Percentiles rank a stretch among this genome's conserved stretches.
Evolutionary conservation across 2,888 invertebrate species (phyloP).

Genomic region (Drosophila engyochracea): DNA sequence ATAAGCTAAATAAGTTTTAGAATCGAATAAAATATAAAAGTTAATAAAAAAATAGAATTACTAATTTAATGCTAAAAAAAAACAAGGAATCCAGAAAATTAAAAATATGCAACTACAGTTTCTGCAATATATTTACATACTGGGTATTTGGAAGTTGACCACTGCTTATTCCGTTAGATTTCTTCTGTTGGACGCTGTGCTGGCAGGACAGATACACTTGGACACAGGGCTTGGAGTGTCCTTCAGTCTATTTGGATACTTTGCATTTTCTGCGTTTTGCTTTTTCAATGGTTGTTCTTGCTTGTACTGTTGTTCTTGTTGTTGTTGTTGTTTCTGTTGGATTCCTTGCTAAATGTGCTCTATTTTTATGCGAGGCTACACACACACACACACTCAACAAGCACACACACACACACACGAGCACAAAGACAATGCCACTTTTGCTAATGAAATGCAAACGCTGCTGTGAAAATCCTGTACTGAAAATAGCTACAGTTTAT

Average conservation of each 20-base stretch:
- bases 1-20: not conserved
- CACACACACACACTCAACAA: constrained; percentile 38
- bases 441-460: constrained; percentile 81
- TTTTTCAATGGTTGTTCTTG: constrained; percentile 38
- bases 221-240: constrained; percentile 73
- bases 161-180: not conserved
- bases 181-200: constrained; percentile 12
- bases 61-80: not conserved
- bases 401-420: constrained; percentile 29
- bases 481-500: constrained; percentile 57
- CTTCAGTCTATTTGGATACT: constrained; percentile 81
- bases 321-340: constrained; percentile 44
- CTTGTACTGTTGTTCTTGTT: constrained; percentile 39
- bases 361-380: constrained; percentile 61
- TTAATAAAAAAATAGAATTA: not conserved
- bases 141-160: constrained; percentile 23
- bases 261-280: constrained; percentile 69
- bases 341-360: constrained; percentile 67
- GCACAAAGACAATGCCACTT: constrained; percentile 72
- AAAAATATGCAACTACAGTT: not conserved
- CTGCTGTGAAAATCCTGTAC: constrained; percentile 43
- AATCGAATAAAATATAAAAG: not conserved
- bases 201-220: constrained; percentile 60
- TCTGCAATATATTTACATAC: not conserved
- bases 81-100: not conserved